Evolutionary conservation across 2,797 vertebrate species (phyloP).

Genomic region (Fringilla coelebs): DNA sequence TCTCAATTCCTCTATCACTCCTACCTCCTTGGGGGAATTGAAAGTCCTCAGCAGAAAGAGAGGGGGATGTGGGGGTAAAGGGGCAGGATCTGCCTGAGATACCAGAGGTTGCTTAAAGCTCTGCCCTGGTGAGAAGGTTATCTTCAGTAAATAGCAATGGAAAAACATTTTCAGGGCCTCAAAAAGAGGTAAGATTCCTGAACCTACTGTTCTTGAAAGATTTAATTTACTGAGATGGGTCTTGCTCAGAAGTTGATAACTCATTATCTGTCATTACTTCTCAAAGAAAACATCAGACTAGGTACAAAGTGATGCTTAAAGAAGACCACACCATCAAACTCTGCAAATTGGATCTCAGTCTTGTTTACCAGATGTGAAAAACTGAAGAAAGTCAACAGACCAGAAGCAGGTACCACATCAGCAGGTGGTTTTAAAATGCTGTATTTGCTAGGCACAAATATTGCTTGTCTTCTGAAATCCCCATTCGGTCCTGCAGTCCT

Average conservation of each 20-base stretch:
- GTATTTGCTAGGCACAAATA: neutral
- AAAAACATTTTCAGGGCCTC: neutral
- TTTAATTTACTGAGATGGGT: neutral
- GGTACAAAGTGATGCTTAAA: neutral
- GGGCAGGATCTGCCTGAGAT: neutral
- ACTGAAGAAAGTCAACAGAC: neutral
- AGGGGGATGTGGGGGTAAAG: neutral
- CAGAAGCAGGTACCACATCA: neutral
- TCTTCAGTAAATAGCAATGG: conserved; percentile 27
- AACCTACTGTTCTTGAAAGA: neutral
- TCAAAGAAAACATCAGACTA: neutral
- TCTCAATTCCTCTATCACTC: neutral
- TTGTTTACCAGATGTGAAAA: neutral
- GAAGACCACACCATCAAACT: neutral
- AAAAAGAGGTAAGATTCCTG: neutral
- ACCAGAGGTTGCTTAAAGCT: neutral
- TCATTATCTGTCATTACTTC: neutral
- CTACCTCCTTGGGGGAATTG: neutral
- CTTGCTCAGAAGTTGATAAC: neutral
- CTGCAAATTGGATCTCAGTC: neutral
- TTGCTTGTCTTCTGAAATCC: neutral
- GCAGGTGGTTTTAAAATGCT: neutral
- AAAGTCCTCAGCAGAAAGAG: neutral
- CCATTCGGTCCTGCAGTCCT: neutral
- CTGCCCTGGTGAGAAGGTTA: conserved; percentile 10